These are phyloP conservation scores for Tinea trinotella DNA, from an alignment of 2,888 invertebrate genomes.

Conservation along the genomic window DNA sequence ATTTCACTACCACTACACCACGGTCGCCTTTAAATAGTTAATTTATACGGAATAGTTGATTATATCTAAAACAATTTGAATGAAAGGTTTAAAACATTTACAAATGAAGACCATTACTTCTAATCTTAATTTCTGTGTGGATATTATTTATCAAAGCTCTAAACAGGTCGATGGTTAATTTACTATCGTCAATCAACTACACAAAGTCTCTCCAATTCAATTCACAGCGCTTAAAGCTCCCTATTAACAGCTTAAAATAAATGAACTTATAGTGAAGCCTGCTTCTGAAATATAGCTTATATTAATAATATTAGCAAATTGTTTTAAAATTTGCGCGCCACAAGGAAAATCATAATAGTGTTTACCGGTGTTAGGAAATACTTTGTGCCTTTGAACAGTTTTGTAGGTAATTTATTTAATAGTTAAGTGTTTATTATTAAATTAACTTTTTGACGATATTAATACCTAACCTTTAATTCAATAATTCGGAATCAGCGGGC, in stretches of 20 bases:
- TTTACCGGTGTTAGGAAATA: background rate
- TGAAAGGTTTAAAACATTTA: slow-evolving; percentile 13
- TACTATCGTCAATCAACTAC: slow-evolving; percentile 14
- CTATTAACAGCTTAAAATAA: slow-evolving; percentile 6
- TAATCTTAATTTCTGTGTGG: background rate
- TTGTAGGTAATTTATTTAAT: background rate
- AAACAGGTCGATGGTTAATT: slow-evolving; percentile 14
- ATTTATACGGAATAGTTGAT: too few relatives aligned
- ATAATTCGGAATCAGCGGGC: too few relatives aligned
- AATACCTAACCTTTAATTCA: too few relatives aligned
- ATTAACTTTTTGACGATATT: too few relatives aligned
- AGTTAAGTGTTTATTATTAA: too few relatives aligned
- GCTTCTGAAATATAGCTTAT: background rate
- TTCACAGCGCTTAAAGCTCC: background rate
- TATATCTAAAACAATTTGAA: background rate
- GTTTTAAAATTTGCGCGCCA: background rate
- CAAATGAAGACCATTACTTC: slow-evolving; percentile 9
- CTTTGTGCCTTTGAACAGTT: background rate
- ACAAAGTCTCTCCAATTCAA: slow-evolving; percentile 15
- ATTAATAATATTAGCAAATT: background rate
- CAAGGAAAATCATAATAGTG: background rate
- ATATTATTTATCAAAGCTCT: slow-evolving; percentile 16
- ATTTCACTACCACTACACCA: too few relatives aligned
- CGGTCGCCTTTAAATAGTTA: too few relatives aligned
- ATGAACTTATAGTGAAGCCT: background rate